Evolutionary conservation across 2,888 invertebrate species (phyloP).

Genomic region (Perizoma flavofasciatum): DNA sequence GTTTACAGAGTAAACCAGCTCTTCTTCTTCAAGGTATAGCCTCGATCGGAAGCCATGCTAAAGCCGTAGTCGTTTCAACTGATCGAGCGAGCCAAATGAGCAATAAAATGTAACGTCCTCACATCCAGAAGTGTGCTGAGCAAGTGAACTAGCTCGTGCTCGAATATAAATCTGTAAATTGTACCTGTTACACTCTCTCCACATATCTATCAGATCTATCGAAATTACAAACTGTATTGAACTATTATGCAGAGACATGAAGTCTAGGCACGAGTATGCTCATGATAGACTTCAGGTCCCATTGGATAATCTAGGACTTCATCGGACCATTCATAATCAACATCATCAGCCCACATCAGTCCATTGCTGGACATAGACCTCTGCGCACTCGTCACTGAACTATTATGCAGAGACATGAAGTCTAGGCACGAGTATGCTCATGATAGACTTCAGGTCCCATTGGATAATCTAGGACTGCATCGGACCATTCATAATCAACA

Average conservation of each 20-base stretch:
- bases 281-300: no score
- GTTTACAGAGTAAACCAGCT: neutral
- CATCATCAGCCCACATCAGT: neutral
- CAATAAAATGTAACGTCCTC: conserved; percentile 14
- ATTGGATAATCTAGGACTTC: no score
- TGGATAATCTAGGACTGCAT: no score
- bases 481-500: no score
- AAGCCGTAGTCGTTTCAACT: conserved; percentile 7
- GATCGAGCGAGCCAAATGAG: conserved; percentile 15
- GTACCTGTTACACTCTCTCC: conserved; percentile 3
- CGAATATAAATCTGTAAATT: conserved; percentile 20
- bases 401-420: no score
- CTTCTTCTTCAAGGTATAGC: neutral
- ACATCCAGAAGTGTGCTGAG: conserved; percentile 2
- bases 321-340: no score
- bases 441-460: no score
- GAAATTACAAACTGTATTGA: neutral
- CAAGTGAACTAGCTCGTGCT: conserved; percentile 12
- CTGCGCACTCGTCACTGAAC: neutral
- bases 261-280: no score
- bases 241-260: neutral
- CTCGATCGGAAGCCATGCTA: conserved; percentile 6
- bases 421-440: no score
- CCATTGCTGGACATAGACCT: no score
- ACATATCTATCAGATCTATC: neutral